Percentiles rank a stretch among this genome's conserved stretches.
phyloP scores from a whole-genome alignment of 2,888 invertebrate genomes.

The Flexamia atlantica region DNA sequence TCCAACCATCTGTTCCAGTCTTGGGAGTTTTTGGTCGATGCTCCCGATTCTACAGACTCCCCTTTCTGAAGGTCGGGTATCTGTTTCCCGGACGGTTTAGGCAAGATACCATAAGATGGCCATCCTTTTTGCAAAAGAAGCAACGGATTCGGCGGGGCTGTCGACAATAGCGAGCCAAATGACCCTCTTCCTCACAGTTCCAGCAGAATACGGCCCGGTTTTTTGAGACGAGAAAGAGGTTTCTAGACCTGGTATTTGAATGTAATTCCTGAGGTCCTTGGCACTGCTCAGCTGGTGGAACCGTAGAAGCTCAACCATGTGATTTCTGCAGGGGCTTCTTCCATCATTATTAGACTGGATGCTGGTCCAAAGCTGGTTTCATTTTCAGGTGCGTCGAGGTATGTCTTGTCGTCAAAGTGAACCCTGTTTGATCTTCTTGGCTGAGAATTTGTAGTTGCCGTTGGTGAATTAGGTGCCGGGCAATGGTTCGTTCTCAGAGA shows the following conservation, averaged over 20 bases:
- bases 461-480: background rate
- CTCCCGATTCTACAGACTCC: too few species aligned
- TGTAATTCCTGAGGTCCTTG: background rate
- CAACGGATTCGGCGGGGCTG: background rate
- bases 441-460: background rate
- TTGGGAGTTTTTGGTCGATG: too few species aligned
- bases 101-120: background rate
- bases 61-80: background rate
- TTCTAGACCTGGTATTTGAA: background rate
- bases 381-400: background rate
- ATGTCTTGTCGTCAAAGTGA: background rate
- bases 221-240: background rate
- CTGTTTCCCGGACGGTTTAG: background rate
- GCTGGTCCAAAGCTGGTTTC: too few species aligned
- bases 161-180: background rate
- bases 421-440: background rate
- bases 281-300: background rate
- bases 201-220: background rate
- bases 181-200: constrained; percentile 5
- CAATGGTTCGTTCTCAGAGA: background rate
- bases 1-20: too few species aligned
- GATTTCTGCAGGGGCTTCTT: background rate
- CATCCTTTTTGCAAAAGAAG: background rate
- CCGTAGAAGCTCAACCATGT: background rate
- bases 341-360: too few species aligned